These are phyloP conservation scores for Sebastes reedi DNA, from an alignment of 2,797 vertebrate species.

Conservation along the genomic window DNA sequence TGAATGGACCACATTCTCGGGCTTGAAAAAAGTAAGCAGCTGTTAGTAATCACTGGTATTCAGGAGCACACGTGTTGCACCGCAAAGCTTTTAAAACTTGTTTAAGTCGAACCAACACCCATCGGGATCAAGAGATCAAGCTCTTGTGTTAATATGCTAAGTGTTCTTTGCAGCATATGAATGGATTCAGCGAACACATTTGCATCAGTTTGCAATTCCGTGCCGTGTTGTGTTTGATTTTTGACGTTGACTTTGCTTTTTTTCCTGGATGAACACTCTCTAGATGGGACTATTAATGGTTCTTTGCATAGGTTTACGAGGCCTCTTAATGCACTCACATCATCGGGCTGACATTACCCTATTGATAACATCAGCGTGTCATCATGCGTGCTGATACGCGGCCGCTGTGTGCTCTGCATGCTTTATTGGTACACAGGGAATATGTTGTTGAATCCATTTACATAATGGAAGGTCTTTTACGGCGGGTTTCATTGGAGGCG, in stretches of 20 bases:
- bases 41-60: slow-evolving; percentile 38
- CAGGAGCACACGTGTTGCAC: slow-evolving; percentile 1
- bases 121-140: slow-evolving; percentile 47
- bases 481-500: slow-evolving; percentile 7
- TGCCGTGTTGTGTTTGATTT: slow-evolving; percentile 12
- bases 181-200: slow-evolving; percentile 23
- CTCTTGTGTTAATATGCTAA: slow-evolving; percentile 34
- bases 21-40: not conserved
- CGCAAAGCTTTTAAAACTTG: slow-evolving; percentile 37
- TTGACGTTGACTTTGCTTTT: slow-evolving; percentile 41
- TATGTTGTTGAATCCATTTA: slow-evolving; percentile 37
- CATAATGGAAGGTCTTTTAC: slow-evolving; percentile 44
- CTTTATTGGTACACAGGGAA: slow-evolving; percentile 33
- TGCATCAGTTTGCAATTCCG: slow-evolving; percentile 36
- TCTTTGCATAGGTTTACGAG: slow-evolving; percentile 26
- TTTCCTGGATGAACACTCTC: slow-evolving; percentile 11
- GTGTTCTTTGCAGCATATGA: slow-evolving; percentile 30
- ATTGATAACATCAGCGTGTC: slow-evolving; percentile 40
- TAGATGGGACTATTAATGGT: slow-evolving; percentile 40
- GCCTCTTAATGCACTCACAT: slow-evolving; percentile 47
- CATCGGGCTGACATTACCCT: slow-evolving; percentile 28
- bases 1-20: slow-evolving; percentile 20
- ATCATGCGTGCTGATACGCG: slow-evolving; percentile 18
- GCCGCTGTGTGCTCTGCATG: slow-evolving; percentile 14
- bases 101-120: slow-evolving; percentile 26